Percentiles rank a stretch among this genome's conserved stretches.
Conservation (phyloP, 2,113 vertebrate genomes). For the Trogon surrucura region DNA sequence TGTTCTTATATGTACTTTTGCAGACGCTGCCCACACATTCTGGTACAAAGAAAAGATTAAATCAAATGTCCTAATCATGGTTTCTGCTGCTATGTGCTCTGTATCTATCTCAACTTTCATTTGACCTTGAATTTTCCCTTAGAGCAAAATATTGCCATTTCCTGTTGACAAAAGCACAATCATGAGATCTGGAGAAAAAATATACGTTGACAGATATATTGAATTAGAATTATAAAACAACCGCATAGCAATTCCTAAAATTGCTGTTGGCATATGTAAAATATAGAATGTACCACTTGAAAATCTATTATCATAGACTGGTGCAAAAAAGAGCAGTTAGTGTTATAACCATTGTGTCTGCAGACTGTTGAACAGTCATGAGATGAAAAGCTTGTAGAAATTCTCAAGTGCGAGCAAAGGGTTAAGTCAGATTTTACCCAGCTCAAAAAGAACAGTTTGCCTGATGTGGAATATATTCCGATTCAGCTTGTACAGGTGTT, state of each 20-base stretch:
- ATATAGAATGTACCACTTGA: neutral
- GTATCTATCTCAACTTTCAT: neutral
- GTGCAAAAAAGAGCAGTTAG: neutral
- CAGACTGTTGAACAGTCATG: constrained; percentile 39
- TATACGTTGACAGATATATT: neutral
- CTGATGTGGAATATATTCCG: neutral
- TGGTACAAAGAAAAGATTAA: neutral
- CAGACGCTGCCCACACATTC: neutral
- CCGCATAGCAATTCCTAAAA: neutral
- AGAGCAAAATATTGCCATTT: neutral
- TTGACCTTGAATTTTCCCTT: constrained; percentile 26
- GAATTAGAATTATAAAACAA: constrained; percentile 47
- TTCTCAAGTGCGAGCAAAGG: neutral
- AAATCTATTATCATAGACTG: constrained; percentile 32
- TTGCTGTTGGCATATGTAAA: neutral
- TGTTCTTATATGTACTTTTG: neutral
- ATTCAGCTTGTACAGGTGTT: neutral
- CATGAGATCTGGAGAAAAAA: neutral
- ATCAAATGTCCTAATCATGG: neutral
- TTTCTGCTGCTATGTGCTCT: neutral
- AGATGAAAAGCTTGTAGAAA: neutral
- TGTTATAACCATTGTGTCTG: neutral
- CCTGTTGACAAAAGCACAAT: neutral
- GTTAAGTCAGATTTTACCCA: constrained; percentile 33
- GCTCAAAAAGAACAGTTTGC: neutral